phyloP scores from a whole-genome alignment of 2,113 vertebrate genomes.

The Grantiella picta region DNA sequence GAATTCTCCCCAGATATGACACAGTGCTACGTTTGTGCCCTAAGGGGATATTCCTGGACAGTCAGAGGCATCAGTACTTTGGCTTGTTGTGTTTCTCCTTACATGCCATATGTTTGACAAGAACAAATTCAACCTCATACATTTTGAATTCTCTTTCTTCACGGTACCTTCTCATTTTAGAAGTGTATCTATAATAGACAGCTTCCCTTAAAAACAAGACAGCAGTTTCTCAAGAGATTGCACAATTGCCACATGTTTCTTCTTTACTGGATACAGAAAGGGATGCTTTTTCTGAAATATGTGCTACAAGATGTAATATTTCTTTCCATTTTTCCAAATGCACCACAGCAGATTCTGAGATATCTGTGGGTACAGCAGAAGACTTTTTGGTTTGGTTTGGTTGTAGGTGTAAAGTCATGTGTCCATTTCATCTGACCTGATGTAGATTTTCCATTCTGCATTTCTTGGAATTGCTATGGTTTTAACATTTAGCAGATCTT shows the following conservation, averaged over 20 bases:
- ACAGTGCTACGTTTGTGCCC: not conserved
- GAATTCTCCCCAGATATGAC: not conserved
- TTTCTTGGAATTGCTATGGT: not conserved
- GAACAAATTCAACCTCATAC: not conserved
- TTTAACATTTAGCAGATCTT: not conserved
- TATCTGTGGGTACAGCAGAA: not conserved
- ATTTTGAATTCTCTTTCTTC: not conserved
- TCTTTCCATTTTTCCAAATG: not conserved
- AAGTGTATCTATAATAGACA: not conserved
- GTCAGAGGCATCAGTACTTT: not conserved
- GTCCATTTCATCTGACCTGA: not conserved
- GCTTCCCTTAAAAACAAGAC: not conserved
- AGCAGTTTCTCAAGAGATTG: not conserved
- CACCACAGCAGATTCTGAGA: not conserved
- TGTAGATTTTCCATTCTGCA: not conserved
- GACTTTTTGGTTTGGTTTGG: too few relatives aligned
- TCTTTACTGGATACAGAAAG: not conserved
- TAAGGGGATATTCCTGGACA: not conserved
- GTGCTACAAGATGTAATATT: not conserved
- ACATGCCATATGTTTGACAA: not conserved
- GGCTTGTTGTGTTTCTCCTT: not conserved
- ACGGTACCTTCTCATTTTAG: not conserved
- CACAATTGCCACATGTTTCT: not conserved
- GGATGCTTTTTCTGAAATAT: not conserved
- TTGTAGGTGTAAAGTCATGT: rapidly evolving